Base-by-base conservation (phyloP, 2,113 vertebrate species). In the Carassius gibelio region DNA sequence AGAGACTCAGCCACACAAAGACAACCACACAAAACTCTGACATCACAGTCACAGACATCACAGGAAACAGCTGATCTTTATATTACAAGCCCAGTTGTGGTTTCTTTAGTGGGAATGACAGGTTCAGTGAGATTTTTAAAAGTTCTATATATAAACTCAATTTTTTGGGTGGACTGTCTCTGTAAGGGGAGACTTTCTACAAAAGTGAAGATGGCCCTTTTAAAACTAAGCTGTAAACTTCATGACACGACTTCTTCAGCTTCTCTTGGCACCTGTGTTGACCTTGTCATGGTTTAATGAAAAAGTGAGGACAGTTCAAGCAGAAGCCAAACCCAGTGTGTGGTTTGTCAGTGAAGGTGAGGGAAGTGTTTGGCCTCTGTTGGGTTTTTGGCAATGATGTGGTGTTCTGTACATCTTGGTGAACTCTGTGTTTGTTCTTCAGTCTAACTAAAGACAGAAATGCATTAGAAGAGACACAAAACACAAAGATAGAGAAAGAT, bases 371-470 rank as follows among this genome's bases (percentile, higher is more conserved):
- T 21, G 61, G 61, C n/a, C 11, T 66, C 14, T 19, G 61, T 81
- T 14, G 13, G 57, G 13, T 45, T 66, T 38, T 50, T 66, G 59
- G 38, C 76, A 42, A 38, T 42, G 55, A 42, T 13, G 19, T 62
- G 19, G 21, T 66, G 78, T 81, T 45, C 42, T 4, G 4, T 66
- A 64, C 38, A 21, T 11, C 78, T 66, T 66, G 8, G 13, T 64
- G 61, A 66, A 81, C 36, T 81, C 78, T 2, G 38, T 50, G 61
- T 81, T 81, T 81, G 78, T 81, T 81, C 78, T 81, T 26, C 78
- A 48, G 42, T 81, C 23, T 66, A 81, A 66, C 61, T 19, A 26
- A 66, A 48, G 78, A 66, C 78, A 81, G 61, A 66, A 64, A 45
- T 8, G 1, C 57, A 80, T 42, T 9, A 38, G 72, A 75, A 15